Conservation (phyloP, 1,140 invertebrate genomes). For the Temnothorax nylanderi region DNA sequence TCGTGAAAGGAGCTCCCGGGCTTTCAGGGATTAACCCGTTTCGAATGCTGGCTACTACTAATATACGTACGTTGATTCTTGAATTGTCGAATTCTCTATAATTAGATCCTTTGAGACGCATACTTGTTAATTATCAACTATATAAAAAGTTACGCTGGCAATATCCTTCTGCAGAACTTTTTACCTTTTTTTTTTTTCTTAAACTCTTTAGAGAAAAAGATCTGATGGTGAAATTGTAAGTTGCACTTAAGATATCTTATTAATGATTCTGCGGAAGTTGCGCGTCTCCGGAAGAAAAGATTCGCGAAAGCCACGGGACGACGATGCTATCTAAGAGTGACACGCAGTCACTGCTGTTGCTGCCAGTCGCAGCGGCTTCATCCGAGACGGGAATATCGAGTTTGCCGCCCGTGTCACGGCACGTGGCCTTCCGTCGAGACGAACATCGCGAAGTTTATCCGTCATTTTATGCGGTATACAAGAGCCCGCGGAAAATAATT, state of each 20-base stretch:
- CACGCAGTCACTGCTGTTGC: constrained; percentile 47
- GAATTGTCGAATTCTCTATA: background rate
- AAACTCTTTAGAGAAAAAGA: background rate
- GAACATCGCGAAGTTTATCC: constrained; percentile 66
- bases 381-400: constrained; percentile 64
- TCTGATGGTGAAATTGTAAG: background rate
- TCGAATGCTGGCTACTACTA: background rate
- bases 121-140: background rate
- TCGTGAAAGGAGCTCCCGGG: background rate
- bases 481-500: constrained; percentile 63
- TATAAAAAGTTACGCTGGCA: background rate
- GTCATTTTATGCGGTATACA: constrained; percentile 39
- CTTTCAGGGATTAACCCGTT: constrained; percentile 6
- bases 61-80: background rate
- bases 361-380: constrained; percentile 49
- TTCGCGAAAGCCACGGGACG: constrained; percentile 28
- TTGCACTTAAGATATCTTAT: constrained; percentile 5
- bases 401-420: constrained; percentile 54
- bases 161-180: background rate
- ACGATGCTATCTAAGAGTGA: constrained; percentile 28
- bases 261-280: constrained; percentile 40
- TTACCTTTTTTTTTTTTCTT: background rate
- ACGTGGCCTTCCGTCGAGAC: constrained; percentile 56
- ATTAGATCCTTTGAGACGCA: background rate
- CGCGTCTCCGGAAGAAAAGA: constrained; percentile 16